Base-by-base conservation (phyloP, 2,797 vertebrate genomes). In the Pipistrellus kuhlii region DNA sequence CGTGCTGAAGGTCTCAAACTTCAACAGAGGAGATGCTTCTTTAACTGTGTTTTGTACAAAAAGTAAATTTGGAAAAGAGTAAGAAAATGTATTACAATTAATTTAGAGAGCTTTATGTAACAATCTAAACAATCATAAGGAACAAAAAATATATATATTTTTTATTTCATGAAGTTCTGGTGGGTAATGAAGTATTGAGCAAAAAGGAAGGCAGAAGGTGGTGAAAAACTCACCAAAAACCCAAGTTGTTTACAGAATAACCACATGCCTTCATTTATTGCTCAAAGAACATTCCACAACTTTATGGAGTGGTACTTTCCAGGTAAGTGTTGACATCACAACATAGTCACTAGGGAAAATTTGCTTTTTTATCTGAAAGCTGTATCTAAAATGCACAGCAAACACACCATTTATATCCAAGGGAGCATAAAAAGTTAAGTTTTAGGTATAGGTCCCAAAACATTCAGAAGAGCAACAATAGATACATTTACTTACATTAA, bases 321-420 rank as follows among this genome's bases (percentile, higher is more conserved):
- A 95, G 92, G 85, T 85, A 77, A 93, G 82, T 88, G 85, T 9
- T 95, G 93, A 94, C 72, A 96, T 30, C 46, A 92, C 85, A 87
- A 69, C 46, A 91, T 0, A 94, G 48, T 86, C 85, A 94, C 59
- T n/a, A 53, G 66, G 80, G 95, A 96, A 97, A 20, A 62, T 2
- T 41, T 86, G 44, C 2, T n/a, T 85, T 96, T 96, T 30, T 93
- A 88, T 92, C 30, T 87, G 71, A 88, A 62, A 85, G 10, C 59
- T 85, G 2, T 1, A 68, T 57, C 88, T 59, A 85, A 95, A 97
- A 93, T 35, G n/a, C 12, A 91, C 46, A 88, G 80, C 64, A 66
- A 92, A 95, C 71, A 57, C 46, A 89, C n/a, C 27, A 78, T 53
- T 82, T 53, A 64, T 20, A 94, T 27, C n/a, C 89, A 80, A 89